Percentiles rank a stretch among this genome's conserved stretches.
phyloP scores from a whole-genome alignment of 2,797 vertebrate species.

The Diglossa cyanea region DNA sequence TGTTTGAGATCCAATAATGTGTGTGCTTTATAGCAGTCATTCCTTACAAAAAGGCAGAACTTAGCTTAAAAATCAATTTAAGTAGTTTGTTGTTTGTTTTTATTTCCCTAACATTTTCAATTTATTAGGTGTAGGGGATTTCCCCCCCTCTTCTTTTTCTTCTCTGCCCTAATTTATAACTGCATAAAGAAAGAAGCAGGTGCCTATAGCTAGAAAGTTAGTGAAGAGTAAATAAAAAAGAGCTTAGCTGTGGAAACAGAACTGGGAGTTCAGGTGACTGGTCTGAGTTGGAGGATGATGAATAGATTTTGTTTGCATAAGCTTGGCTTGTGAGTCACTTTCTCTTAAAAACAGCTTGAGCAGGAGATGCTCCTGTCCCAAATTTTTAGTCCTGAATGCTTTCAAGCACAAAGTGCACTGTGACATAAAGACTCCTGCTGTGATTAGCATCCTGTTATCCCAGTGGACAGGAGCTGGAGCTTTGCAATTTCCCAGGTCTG shows the following conservation, averaged over 20 bases:
- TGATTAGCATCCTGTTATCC: not conserved
- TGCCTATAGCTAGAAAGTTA: not conserved
- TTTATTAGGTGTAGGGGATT: not conserved
- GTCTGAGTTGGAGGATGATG: constrained; percentile 32
- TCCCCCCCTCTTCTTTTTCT: not conserved
- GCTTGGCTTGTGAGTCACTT: constrained; percentile 31
- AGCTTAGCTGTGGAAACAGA: not conserved
- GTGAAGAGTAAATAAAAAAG: not conserved
- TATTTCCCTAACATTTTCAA: not conserved
- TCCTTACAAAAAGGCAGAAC: not conserved
- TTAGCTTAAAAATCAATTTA: not conserved
- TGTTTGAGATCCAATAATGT: not conserved
- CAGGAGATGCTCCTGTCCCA: constrained; percentile 15
- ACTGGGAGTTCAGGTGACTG: not conserved
- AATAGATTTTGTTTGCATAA: constrained; percentile 26
- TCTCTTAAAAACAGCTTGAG: constrained; percentile 19
- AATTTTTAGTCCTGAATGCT: constrained; percentile 2
- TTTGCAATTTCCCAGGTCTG: not conserved
- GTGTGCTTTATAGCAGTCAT: not conserved
- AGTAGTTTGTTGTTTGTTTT: not conserved
- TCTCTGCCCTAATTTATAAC: not conserved
- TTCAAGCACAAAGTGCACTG: not conserved
- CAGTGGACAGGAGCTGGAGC: not conserved
- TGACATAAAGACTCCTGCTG: not conserved
- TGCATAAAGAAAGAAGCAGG: not conserved